A percentile compares a stretch with the other conserved stretches of the same genome.
Conservation (phyloP, 2,113 vertebrate species). For the Origma solitaria region DNA sequence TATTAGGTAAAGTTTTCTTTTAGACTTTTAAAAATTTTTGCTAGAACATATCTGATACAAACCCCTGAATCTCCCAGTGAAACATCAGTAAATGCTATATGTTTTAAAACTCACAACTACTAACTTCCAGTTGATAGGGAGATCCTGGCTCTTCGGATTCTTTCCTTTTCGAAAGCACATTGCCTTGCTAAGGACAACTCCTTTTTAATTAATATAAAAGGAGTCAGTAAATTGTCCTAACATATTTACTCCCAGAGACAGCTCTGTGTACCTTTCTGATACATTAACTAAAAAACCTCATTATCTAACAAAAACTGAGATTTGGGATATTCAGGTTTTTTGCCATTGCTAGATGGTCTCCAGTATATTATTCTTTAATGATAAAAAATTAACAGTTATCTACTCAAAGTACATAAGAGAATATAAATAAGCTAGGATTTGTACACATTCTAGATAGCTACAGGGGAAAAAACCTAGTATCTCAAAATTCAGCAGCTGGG, state of each 20-base stretch:
- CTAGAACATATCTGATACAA: background rate
- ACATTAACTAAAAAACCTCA: background rate
- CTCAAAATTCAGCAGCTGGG: background rate
- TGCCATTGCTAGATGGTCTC: background rate
- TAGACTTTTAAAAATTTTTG: background rate
- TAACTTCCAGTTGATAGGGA: background rate
- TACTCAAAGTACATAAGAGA: background rate
- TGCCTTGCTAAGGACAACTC: background rate
- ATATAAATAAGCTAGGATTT: background rate
- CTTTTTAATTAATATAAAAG: background rate
- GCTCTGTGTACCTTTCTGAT: background rate
- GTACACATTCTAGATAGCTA: background rate
- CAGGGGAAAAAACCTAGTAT: background rate
- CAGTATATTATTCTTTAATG: background rate
- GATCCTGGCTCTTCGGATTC: background rate
- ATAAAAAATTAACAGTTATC: background rate
- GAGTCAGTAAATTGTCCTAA: background rate
- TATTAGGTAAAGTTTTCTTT: background rate
- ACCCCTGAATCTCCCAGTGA: background rate
- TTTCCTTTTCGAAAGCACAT: background rate
- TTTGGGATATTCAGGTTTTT: background rate
- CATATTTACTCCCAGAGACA: background rate
- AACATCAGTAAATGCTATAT: background rate
- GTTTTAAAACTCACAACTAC: background rate
- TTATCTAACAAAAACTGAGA: background rate